Conservation (phyloP, 37 sponge, comb jelly and placozoan genomes). For the Diacarnus erythraeanus region DNA sequence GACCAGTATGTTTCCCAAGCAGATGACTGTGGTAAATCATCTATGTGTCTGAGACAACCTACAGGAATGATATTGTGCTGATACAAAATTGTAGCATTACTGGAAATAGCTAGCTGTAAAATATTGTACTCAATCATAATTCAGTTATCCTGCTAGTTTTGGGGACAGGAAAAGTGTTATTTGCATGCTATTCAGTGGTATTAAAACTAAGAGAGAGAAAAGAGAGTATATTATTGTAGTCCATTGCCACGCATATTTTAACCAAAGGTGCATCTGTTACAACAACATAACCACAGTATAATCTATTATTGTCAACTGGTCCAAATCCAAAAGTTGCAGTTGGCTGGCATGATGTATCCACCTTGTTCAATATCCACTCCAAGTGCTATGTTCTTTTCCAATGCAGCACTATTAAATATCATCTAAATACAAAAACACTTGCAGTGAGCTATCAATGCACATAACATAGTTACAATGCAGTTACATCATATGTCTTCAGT, state of each 20-base stretch:
- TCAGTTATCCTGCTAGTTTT: no score
- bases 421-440: not conserved
- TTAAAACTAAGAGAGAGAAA: no score
- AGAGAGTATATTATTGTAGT: not conserved
- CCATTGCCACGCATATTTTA: no score
- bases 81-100: no score
- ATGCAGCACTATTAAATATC: not conserved
- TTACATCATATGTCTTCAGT: not conserved
- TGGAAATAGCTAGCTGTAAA: no score
- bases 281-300: no score
- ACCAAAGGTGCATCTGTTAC: no score
- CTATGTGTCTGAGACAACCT: conserved; percentile 12
- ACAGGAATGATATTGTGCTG: not conserved
- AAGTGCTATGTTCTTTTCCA: not conserved
- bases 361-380: conserved; percentile 3
- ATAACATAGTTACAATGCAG: not conserved
- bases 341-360: no score
- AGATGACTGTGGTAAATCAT: not conserved
- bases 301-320: no score
- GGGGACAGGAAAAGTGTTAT: not conserved
- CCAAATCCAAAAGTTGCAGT: no score
- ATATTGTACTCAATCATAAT: no score
- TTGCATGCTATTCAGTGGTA: no score
- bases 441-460: not conserved
- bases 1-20: conserved; percentile 27